Evolutionary conservation across 2,888 invertebrate species (phyloP).

Genomic region (Adelognathus sp.): DNA sequence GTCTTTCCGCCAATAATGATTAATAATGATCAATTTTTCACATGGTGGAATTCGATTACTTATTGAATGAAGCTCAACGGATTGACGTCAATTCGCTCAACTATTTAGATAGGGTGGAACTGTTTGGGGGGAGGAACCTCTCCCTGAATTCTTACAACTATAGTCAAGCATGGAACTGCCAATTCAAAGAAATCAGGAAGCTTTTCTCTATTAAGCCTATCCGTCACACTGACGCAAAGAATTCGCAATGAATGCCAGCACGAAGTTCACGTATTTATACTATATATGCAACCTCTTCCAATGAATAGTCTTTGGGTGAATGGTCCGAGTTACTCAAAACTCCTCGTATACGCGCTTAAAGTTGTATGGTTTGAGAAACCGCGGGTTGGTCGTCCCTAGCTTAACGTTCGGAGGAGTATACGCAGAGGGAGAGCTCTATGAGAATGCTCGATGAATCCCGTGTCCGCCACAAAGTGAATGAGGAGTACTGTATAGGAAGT

Average conservation of each 20-base stretch:
- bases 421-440: background rate
- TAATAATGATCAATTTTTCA: too few species aligned
- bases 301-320: background rate
- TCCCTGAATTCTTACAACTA: background rate
- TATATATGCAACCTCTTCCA: background rate
- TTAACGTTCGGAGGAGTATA: background rate
- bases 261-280: background rate
- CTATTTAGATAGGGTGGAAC: too few species aligned
- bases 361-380: background rate
- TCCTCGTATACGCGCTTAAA: background rate
- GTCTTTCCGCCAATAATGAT: too few species aligned
- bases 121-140: too few species aligned
- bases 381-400: background rate
- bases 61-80: too few species aligned
- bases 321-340: background rate
- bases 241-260: background rate
- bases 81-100: too few species aligned
- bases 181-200: background rate
- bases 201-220: background rate
- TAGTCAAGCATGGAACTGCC: background rate
- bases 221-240: background rate
- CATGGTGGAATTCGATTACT: too few species aligned
- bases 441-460: background rate
- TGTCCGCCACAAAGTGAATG: conserved; percentile 27
- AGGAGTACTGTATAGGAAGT: background rate